Evolutionary conservation across 2,113 vertebrate species (phyloP), one percentile per base, ranked within the genome.

Genomic region (Otis tarda): DNA sequence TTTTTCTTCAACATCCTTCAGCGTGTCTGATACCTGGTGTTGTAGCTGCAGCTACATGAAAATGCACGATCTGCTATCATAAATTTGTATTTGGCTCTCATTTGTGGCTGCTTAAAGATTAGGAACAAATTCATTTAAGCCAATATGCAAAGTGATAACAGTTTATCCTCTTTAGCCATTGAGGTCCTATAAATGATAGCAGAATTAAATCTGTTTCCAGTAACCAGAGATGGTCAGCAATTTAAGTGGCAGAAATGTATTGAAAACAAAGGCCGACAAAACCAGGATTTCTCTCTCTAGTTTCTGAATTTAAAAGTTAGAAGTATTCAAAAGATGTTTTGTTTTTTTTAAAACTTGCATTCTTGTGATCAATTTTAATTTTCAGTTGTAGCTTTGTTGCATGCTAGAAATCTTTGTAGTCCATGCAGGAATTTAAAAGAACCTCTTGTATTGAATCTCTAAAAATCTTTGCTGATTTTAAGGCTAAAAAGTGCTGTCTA

Each of bases 101-200:
- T 84, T 93, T 92, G 37, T 87, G 80, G 47, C 43, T 83, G 53
- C 30, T 41, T 80, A 75, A 90, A 87, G 68, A 83, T 63, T 86
- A 91, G 31, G 63, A 91, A 65, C 21, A 83, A 92, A 80, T 75
- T 93, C 14, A 71, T 93, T 90, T 94, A 75, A 90, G 43, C 33
- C 56, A 92, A 49, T 49, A 90, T 2, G 5, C 47, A 39, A 37
- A 83, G 61, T 71, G 43, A 35, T 93, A 78, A 78, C 27, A 43
- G 35, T 88, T 96, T 93, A 75, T 86, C 14, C 27, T 83, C 39
- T 70, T 75, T 56, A 82, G 60, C 27, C 28, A 28, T 23, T 49
- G 30, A 0, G 0, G 35, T 39, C 49, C 21, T 86, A 14, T 31
- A 74, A 52, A n/a, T 49, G 39, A 81, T 25, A 74, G 56, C 52